Evolutionary conservation across 2,797 vertebrate genomes (phyloP), one percentile per base, ranked within the genome.

Genomic region (Chaetophractus vellerosus): DNA sequence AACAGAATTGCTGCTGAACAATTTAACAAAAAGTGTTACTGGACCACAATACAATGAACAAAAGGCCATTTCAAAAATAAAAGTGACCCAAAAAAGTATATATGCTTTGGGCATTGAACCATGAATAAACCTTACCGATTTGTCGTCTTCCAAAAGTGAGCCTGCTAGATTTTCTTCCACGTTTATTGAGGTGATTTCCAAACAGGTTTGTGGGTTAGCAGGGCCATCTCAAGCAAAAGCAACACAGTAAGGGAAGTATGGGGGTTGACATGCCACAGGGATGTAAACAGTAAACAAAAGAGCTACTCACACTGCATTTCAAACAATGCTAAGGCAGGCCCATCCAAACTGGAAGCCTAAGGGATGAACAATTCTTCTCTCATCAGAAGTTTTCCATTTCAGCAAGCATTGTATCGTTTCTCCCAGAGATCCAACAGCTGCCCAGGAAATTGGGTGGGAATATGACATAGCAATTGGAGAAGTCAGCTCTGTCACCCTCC

Each of bases 1-100:
- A 97, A 98, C 96, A 98, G 97, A 98, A 96, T 92, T 92, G 97
- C 96, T 98, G 98, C 98, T 97, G 97, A 98, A 98, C 96, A 98
- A 98, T 98, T 98, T 98, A 98, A 98, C 98, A 98, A 90, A 98
- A 98, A 98, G 31, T 98, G 97, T 98, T 98, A 98, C 93, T 97
- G 95, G 93, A 98, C 97, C 98, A 98, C 96, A 98, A 91, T 97
- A 98, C 94, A 98, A 98, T 59, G 89, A 98, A 97, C 96, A 93
- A 98, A 97, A 98, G 87, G 96, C 95, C 90, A 98, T 97, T 98
- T 98, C 76, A 96, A 98, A 98, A 98, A 98, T 26, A 72, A 97
- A 98, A 98, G 97, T 97, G 97, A 98, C 93, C 98, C 97, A 72
- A 95, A 90, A 55, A 96, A 92, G 66, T 52, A 3, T 97, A 96